phyloP scores from a whole-genome alignment of 2,113 vertebrate genomes.

The Stegastes partitus region DNA sequence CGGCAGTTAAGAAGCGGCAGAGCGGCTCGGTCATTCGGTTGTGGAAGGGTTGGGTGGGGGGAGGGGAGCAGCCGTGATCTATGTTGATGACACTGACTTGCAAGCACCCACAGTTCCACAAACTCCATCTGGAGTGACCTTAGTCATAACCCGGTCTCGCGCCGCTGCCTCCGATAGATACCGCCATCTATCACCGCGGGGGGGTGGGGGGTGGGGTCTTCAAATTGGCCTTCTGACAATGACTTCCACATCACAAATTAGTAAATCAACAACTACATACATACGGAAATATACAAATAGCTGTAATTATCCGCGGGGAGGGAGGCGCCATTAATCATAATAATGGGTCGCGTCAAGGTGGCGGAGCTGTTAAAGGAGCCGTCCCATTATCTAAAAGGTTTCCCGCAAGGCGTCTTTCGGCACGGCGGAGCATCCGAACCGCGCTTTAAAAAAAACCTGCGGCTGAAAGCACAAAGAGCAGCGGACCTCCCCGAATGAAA shows the following conservation, averaged over 20 bases:
- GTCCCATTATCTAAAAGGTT: slow-evolving; percentile 32
- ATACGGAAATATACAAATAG: slow-evolving; percentile 61
- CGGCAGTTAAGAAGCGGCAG: slow-evolving; percentile 38
- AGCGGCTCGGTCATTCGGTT: slow-evolving; percentile 53
- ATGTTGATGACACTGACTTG: slow-evolving; percentile 70
- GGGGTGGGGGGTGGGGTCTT: no score
- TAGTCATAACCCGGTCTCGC: slow-evolving; percentile 70
- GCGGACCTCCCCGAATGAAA: no score
- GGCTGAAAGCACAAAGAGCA: no score
- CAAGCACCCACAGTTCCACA: slow-evolving; percentile 57
- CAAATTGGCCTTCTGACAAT: slow-evolving; percentile 59
- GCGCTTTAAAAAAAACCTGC: no score
- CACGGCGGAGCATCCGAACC: not conserved
- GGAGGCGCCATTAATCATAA: slow-evolving; percentile 53
- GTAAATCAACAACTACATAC: slow-evolving; percentile 67
- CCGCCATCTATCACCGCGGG: slow-evolving; percentile 60
- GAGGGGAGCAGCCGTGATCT: slow-evolving; percentile 50
- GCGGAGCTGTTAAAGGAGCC: slow-evolving; percentile 33
- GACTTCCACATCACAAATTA: slow-evolving; percentile 55
- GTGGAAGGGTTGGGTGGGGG: not conserved
- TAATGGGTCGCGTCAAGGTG: slow-evolving; percentile 43
- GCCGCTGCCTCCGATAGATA: slow-evolving; percentile 57
- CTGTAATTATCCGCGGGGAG: slow-evolving; percentile 52
- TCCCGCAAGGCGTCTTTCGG: slow-evolving; percentile 39
- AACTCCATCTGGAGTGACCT: slow-evolving; percentile 76